These are phyloP conservation scores for Balearica regulorum DNA, from an alignment of 2,797 vertebrate genomes.

Conservation along the genomic window DNA sequence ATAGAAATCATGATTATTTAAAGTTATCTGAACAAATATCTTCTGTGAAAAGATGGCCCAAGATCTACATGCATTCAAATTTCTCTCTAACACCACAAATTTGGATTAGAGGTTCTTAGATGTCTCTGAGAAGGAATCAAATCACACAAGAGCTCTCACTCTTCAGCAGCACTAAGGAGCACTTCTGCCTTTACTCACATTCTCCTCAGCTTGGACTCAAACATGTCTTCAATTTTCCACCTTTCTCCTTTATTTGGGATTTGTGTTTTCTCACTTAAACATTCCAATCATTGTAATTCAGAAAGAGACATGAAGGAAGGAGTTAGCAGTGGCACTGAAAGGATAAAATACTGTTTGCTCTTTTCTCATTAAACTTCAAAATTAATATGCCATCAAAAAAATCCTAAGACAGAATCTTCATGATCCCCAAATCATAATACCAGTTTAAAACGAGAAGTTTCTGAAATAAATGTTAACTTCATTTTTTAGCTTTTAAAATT, in stretches of 20 bases:
- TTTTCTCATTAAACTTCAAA: background rate
- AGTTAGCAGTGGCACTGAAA: background rate
- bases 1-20: background rate
- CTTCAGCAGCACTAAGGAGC: background rate
- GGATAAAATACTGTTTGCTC: background rate
- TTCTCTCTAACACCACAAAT: background rate
- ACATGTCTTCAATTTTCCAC: accelerated
- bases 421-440: background rate
- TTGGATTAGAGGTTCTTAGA: background rate
- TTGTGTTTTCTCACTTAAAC: background rate
- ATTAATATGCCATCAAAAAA: background rate
- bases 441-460: background rate
- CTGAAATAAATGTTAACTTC: background rate
- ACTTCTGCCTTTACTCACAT: background rate
- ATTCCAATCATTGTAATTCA: background rate
- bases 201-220: background rate
- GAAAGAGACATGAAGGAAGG: background rate
- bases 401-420: accelerated
- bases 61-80: background rate
- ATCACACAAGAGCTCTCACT: background rate
- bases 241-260: background rate
- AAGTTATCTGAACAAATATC: background rate
- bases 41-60: background rate
- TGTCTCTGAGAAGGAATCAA: background rate
- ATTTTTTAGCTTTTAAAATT: background rate